Percentiles rank a stretch among this genome's conserved stretches.
These are phyloP conservation scores for Temnothorax ravouxi DNA, from an alignment of 2,888 invertebrate species.

Conservation along the genomic window DNA sequence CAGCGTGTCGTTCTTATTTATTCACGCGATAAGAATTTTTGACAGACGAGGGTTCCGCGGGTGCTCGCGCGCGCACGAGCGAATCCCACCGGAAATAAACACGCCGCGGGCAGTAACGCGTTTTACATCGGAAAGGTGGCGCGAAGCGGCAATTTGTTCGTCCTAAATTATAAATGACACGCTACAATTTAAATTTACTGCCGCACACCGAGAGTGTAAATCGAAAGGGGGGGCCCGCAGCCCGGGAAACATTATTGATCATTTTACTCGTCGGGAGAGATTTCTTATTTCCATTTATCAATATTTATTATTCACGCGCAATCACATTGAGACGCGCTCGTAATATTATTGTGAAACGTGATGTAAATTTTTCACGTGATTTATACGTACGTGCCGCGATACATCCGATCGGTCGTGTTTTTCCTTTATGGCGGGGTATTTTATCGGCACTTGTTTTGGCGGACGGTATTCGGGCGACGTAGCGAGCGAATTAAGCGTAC, in stretches of 20 bases:
- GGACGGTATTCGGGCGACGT: slow-evolving; percentile 16
- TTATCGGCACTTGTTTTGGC: slow-evolving; percentile 32
- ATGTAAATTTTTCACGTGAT: slow-evolving; percentile 9
- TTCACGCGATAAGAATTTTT: slow-evolving; percentile 69
- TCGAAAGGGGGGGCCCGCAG: slow-evolving; percentile 44
- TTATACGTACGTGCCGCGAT: background rate
- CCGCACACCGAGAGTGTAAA: slow-evolving; percentile 45
- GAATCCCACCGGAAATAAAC: slow-evolving; percentile 73
- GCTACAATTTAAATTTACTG: slow-evolving; percentile 69
- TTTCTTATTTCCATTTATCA: slow-evolving; percentile 50
- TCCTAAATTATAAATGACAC: slow-evolving; percentile 69
- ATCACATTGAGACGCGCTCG: slow-evolving; percentile 23
- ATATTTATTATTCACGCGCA: slow-evolving; percentile 39
- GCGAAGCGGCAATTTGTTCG: slow-evolving; percentile 68
- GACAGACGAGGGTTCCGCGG: slow-evolving; percentile 65
- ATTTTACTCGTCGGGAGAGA: slow-evolving; percentile 24
- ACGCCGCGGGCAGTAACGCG: slow-evolving; percentile 66
- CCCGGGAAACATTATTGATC: slow-evolving; percentile 51
- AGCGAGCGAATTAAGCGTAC: slow-evolving; percentile 36
- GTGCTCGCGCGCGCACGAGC: background rate
- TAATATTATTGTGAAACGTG: slow-evolving; percentile 9
- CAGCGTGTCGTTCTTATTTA: slow-evolving; percentile 64
- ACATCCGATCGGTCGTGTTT: background rate
- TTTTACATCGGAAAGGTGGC: slow-evolving; percentile 65
- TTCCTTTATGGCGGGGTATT: background rate